Conservation (phyloP, 30 jellyfish, hydroid and myxozoan species). For the Aurelia aurita region DNA sequence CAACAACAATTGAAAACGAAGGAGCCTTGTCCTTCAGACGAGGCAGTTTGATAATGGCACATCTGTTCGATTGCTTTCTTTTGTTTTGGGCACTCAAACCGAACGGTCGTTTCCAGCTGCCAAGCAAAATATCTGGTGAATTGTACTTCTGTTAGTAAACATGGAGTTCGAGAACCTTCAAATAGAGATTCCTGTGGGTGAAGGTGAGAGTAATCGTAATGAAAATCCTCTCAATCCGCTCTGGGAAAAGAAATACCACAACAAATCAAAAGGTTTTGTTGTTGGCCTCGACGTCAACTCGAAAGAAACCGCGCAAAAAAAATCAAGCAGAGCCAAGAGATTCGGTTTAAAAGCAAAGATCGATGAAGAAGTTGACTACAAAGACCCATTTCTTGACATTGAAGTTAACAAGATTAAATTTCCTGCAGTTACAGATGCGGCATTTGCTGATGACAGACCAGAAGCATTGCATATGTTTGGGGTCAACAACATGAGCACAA, state of each 20-base stretch:
- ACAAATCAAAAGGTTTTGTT: conserved; percentile 72
- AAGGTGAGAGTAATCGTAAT: conserved; percentile 7
- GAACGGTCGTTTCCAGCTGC: no score
- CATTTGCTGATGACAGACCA: conserved; percentile 63
- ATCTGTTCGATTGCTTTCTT: no score
- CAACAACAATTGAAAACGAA: no score
- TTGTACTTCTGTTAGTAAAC: not conserved
- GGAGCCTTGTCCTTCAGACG: no score
- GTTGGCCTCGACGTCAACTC: conserved; percentile 83
- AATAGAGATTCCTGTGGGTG: conserved; percentile 82
- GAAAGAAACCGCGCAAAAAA: conserved; percentile 59
- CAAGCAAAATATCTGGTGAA: no score
- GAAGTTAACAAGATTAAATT: conserved; percentile 6
- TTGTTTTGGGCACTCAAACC: no score
- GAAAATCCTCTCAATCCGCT: conserved; percentile 36
- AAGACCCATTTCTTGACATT: conserved; percentile 44
- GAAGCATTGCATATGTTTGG: conserved; percentile 79
- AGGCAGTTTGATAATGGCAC: no score
- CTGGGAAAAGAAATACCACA: conserved; percentile 88
- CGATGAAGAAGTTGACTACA: conserved; percentile 3
- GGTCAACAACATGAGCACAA: conserved; percentile 88
- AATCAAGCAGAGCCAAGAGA: conserved; percentile 77
- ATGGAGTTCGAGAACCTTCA: conserved; percentile 92
- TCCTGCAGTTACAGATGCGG: conserved; percentile 73
- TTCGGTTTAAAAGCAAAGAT: conserved; percentile 57